Conservation (phyloP, 2,797 vertebrate species). For the Aplochiton taeniatus region DNA sequence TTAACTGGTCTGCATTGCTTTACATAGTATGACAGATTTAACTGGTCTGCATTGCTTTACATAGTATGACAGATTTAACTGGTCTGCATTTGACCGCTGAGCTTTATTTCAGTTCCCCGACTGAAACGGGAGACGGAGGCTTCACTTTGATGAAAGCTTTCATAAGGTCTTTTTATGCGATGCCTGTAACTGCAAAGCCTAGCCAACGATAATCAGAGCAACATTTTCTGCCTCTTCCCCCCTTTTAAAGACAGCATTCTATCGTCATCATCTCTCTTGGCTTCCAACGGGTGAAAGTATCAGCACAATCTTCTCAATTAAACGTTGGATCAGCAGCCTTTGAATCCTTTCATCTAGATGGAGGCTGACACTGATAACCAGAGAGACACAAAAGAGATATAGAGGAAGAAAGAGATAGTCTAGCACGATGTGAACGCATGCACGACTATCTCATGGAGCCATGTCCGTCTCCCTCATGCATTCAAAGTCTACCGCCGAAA, state of each 20-base stretch:
- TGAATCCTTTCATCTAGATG: constrained; percentile 50
- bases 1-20: too few relatives aligned
- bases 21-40: too few relatives aligned
- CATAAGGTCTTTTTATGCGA: not conserved
- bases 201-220: constrained; percentile 47
- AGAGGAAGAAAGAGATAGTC: constrained; percentile 11
- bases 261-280: constrained; percentile 24
- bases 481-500: constrained; percentile 18
- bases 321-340: constrained; percentile 48
- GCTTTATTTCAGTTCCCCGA: not conserved
- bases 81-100: not conserved
- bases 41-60: too few relatives aligned
- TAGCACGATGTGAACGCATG: constrained; percentile 15
- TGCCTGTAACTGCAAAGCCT: not conserved
- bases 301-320: constrained; percentile 49
- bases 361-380: constrained; percentile 41
- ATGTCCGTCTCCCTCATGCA: constrained; percentile 35
- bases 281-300: constrained; percentile 18
- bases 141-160: not conserved
- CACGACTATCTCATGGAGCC: constrained; percentile 27
- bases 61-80: too few relatives aligned
- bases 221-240: constrained; percentile 28
- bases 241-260: constrained; percentile 14
- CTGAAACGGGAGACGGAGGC: not conserved
- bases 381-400: not conserved